Evolutionary conservation across 23 tunicate species (phyloP).

Genomic region (Corella eumyota): DNA sequence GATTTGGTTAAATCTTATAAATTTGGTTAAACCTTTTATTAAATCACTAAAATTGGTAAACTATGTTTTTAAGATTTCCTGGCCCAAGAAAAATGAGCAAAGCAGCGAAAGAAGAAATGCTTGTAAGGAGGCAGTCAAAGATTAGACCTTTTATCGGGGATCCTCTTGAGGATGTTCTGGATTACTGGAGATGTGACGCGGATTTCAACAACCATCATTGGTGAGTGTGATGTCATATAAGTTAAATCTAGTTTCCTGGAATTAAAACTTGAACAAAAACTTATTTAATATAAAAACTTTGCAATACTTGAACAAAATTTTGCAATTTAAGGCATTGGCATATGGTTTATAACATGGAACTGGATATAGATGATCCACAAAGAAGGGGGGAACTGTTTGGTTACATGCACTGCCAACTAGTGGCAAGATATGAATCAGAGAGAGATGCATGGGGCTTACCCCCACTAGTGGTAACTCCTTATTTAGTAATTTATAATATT

Average conservation of each 20-base stretch:
- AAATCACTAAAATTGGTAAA: too few species aligned
- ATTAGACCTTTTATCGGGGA: too few species aligned
- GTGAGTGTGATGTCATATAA: conserved; percentile 10
- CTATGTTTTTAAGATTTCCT: too few species aligned
- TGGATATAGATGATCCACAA: conserved; percentile 7
- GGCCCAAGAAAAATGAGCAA: too few species aligned
- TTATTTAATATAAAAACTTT: neutral
- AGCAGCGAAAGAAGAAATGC: too few species aligned
- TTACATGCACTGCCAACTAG: conserved; percentile 81
- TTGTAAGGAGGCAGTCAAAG: too few species aligned
- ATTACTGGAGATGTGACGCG: conserved; percentile 79
- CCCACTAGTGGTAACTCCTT: conserved; percentile 33
- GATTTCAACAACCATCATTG: conserved; percentile 81
- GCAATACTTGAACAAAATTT: too few species aligned
- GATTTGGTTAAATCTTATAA: too few species aligned
- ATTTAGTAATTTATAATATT: too few species aligned
- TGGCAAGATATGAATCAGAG: conserved; percentile 75
- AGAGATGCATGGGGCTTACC: conserved; percentile 63
- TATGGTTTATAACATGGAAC: conserved; percentile 43
- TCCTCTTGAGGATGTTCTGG: conserved; percentile 56
- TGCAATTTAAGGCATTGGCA: conserved; percentile 92
- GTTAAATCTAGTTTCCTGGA: neutral
- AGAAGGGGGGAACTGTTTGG: conserved; percentile 74
- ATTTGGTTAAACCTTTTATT: too few species aligned
- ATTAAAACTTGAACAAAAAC: neutral